A percentile compares a stretch with the other conserved stretches of the same genome.
phyloP scores from a whole-genome alignment of 2,113 vertebrate species.

The Hydropotes inermis region DNA sequence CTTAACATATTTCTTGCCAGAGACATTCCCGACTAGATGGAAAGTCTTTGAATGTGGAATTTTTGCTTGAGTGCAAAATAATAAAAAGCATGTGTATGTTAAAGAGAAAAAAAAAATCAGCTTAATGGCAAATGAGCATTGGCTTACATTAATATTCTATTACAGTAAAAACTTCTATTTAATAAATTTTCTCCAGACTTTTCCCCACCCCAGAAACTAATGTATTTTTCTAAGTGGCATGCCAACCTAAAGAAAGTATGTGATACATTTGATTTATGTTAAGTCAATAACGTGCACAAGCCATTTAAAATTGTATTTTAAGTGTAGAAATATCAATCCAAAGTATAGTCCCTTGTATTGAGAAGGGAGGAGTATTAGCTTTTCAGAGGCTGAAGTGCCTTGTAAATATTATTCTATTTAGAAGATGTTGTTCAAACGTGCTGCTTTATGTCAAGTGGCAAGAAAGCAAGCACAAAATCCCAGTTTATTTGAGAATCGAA shows the following conservation, averaged over 20 bases:
- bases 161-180: constrained; percentile 90
- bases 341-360: constrained; percentile 72
- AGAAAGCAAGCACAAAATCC: constrained; percentile 63
- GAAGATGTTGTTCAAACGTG: constrained; percentile 72
- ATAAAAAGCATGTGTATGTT: constrained; percentile 91
- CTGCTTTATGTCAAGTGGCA: constrained; percentile 74
- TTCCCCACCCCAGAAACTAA: constrained; percentile 66
- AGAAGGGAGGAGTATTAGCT: constrained; percentile 71
- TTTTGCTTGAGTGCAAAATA: constrained; percentile 89
- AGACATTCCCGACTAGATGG: constrained; percentile 87
- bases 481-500: constrained; percentile 64
- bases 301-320: constrained; percentile 76
- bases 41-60: constrained; percentile 88
- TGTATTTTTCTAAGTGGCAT: constrained; percentile 85
- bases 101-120: constrained; percentile 77
- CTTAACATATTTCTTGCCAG: constrained; percentile 78
- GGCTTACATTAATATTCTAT: constrained; percentile 89
- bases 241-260: constrained; percentile 83
- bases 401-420: constrained; percentile 82
- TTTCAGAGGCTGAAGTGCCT: constrained; percentile 78
- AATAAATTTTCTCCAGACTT: constrained; percentile 87
- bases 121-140: constrained; percentile 88
- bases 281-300: constrained; percentile 82
- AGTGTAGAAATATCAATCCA: constrained; percentile 82
- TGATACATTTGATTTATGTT: constrained; percentile 86